Evolutionary conservation across 2,113 vertebrate species (phyloP).

Genomic region (Ciconia boyciana): DNA sequence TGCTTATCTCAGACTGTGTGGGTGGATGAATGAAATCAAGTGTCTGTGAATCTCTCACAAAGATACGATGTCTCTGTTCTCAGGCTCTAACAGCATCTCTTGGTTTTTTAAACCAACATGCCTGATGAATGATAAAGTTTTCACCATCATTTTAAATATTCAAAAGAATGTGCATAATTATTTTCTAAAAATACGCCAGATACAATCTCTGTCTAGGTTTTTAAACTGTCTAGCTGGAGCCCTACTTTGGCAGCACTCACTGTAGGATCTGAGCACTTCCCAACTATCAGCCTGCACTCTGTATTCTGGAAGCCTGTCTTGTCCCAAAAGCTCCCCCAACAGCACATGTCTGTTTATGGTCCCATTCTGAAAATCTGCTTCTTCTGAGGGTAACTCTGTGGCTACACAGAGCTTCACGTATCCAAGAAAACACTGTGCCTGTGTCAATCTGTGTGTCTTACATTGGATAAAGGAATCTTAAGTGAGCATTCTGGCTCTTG

Average conservation of each 20-base stretch:
- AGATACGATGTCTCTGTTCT: neutral
- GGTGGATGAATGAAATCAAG: slow-evolving; percentile 48
- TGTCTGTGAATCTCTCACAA: neutral
- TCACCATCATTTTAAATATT: slow-evolving; percentile 8
- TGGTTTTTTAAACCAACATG: slow-evolving; percentile 1
- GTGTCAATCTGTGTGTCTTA: neutral
- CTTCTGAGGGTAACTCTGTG: neutral
- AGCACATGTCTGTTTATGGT: neutral
- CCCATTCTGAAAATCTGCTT: neutral
- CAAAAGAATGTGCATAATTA: slow-evolving; percentile 32
- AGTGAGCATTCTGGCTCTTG: neutral
- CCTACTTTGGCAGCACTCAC: neutral
- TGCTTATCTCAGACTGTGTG: slow-evolving; percentile 2
- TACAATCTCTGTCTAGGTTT: slow-evolving; percentile 11
- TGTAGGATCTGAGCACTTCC: neutral
- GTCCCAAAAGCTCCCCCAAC: neutral
- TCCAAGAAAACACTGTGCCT: neutral
- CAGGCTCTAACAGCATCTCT: neutral
- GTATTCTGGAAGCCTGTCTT: neutral
- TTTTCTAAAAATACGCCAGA: slow-evolving; percentile 15
- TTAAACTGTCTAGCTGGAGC: neutral
- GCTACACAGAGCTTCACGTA: neutral
- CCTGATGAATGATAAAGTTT: slow-evolving; percentile 11
- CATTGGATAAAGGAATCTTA: neutral
- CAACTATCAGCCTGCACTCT: rapidly evolving